Conservation (phyloP, 2,113 vertebrate genomes). For the Centropus bengalensis region DNA sequence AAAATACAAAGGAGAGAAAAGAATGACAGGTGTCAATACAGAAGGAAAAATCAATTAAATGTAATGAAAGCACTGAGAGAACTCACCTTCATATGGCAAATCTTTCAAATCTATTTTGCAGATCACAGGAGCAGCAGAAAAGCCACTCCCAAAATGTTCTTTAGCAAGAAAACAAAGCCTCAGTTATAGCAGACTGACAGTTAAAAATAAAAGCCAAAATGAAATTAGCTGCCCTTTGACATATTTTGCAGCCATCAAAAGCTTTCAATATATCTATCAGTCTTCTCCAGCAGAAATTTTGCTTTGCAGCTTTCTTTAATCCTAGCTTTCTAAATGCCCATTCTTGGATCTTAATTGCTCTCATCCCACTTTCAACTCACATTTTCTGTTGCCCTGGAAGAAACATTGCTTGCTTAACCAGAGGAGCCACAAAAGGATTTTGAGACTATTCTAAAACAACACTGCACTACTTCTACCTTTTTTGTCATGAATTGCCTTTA, state of each 20-base stretch:
- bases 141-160: not conserved
- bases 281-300: not conserved
- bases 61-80: not conserved
- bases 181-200: not conserved
- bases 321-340: not conserved
- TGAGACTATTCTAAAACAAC: not conserved
- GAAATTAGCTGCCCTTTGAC: not conserved
- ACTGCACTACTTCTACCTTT: not conserved
- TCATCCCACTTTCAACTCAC: slow-evolving; percentile 30
- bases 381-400: slow-evolving; percentile 5
- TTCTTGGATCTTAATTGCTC: slow-evolving; percentile 39
- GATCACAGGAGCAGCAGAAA: not conserved
- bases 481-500: not conserved
- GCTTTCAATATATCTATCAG: slow-evolving; percentile 5
- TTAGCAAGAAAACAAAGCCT: not conserved
- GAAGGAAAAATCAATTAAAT: not conserved
- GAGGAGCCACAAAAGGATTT: not conserved
- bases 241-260: slow-evolving; percentile 1
- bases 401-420: slow-evolving; percentile 1
- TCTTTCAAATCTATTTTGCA: not conserved
- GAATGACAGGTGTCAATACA: not conserved
- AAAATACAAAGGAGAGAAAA: not conserved
- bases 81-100: not conserved
- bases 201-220: slow-evolving; percentile 28
- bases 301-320: slow-evolving; percentile 30